Evolutionary conservation across 2,888 invertebrate genomes (phyloP), one percentile per base, ranked within the genome.

Genomic region (Megaustenia siamemsis): DNA sequence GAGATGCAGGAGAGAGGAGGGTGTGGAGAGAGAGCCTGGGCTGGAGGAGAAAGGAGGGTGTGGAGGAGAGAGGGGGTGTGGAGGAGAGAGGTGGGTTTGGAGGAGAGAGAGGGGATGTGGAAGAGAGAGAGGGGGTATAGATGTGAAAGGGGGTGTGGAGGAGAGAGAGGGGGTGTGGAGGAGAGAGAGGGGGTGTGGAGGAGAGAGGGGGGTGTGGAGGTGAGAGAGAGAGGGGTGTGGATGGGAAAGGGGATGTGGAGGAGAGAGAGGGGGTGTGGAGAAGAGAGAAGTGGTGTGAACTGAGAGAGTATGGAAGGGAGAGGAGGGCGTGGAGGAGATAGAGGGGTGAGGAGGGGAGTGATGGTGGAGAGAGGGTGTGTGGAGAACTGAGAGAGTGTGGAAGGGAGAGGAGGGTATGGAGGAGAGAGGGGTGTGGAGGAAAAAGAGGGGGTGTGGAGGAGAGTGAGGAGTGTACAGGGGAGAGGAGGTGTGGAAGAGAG

Each of bases 161-260:
- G 76, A 77, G 82, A 76, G 40, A 63, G 49, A 76, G 77, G 81
- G 60, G 21, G n/a, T n/a, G n/a, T n/a, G n/a, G n/a, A n/a, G n/a
- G n/a, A n/a, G n/a, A n/a, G n/a, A n/a, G n/a, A n/a, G n/a, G n/a
- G n/a, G n/a, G n/a, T n/a, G n/a, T n/a, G n/a, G n/a, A n/a, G n/a
- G n/a, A n/a, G n/a, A n/a, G n/a, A n/a, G n/a, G n/a, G n/a, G n/a
- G n/a, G n/a, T n/a, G n/a, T n/a, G n/a, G n/a, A n/a, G n/a, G n/a
- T n/a, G n/a, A n/a, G n/a, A n/a, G n/a, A n/a, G n/a, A n/a, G n/a
- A n/a, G n/a, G n/a, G n/a, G n/a, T n/a, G n/a, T n/a, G n/a, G n/a
- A n/a, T n/a, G n/a, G n/a, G n/a, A n/a, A n/a, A n/a, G n/a, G n/a
- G n/a, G n/a, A n/a, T n/a, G n/a, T n/a, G n/a, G n/a, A n/a, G n/a